These are phyloP conservation scores for Drosophila quinaria DNA, from an alignment of 2,888 invertebrate genomes.

Conservation along the genomic window DNA sequence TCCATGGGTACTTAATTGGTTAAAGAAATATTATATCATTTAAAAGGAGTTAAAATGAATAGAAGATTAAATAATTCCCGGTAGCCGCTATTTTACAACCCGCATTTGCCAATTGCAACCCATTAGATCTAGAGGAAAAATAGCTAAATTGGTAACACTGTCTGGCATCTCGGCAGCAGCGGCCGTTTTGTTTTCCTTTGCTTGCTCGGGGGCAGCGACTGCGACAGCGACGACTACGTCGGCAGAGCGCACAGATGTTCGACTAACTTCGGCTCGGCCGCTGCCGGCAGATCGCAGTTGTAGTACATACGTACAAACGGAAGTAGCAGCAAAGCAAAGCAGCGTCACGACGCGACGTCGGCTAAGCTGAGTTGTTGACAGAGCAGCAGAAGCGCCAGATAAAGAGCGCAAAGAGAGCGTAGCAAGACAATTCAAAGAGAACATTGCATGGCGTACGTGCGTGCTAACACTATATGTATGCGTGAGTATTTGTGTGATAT, in stretches of 20 bases:
- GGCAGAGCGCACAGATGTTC: slow-evolving; percentile 69
- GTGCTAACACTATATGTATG: slow-evolving; percentile 22
- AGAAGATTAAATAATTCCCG: no score
- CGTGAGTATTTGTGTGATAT: slow-evolving; percentile 31
- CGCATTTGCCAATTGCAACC: no score
- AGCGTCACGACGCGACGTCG: slow-evolving; percentile 23
- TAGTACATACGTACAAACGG: slow-evolving; percentile 55
- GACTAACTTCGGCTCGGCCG: slow-evolving; percentile 49
- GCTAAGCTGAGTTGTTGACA: slow-evolving; percentile 39
- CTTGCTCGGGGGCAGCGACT: slow-evolving; percentile 9
- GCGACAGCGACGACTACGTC: slow-evolving; percentile 25
- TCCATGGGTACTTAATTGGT: no score
- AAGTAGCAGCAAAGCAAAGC: slow-evolving; percentile 51
- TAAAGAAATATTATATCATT: no score
- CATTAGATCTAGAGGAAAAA: no score
- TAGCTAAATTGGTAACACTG: no score
- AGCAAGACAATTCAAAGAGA: slow-evolving; percentile 19
- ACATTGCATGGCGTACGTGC: slow-evolving; percentile 67
- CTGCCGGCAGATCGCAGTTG: slow-evolving; percentile 31
- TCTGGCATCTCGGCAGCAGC: slow-evolving; percentile 20
- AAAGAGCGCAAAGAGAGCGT: slow-evolving; percentile 64
- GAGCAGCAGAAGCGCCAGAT: slow-evolving; percentile 43
- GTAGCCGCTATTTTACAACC: no score
- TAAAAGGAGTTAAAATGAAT: no score
- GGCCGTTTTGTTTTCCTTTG: slow-evolving; percentile 50